phyloP scores from a whole-genome alignment of 2,888 invertebrate species.

The Lobophora halterata region DNA sequence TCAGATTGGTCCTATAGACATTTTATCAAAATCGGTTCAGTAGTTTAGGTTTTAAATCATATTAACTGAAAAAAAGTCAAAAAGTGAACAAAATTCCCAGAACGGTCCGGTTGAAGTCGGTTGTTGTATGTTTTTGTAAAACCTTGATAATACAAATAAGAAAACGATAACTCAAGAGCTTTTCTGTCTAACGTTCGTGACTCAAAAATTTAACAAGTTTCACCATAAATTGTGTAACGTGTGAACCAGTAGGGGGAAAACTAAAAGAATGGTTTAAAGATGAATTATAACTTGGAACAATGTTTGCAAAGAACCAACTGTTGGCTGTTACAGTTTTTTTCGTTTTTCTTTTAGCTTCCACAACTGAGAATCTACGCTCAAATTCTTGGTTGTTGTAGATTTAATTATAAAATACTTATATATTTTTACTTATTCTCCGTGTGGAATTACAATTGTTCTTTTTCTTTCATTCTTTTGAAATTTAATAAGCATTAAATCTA shows the following conservation, averaged over 20 bases:
- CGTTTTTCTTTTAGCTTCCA: conserved; percentile 14
- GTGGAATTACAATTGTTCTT: conserved; percentile 13
- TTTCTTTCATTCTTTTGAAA: conserved; percentile 11
- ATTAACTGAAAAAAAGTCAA: too few relatives aligned
- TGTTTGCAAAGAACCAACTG: conserved; percentile 29
- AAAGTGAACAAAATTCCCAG: too few relatives aligned
- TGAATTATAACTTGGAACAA: conserved; percentile 33
- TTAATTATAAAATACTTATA: conserved; percentile 26
- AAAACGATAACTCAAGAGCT: too few relatives aligned
- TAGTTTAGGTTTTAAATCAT: too few relatives aligned
- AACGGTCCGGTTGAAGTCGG: too few relatives aligned
- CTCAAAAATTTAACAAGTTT: conserved; percentile 36
- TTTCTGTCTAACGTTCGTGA: too few relatives aligned
- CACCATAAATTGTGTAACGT: conserved; percentile 46
- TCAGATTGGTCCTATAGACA: too few relatives aligned
- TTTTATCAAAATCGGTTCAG: too few relatives aligned
- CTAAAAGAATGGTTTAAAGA: conserved; percentile 38
- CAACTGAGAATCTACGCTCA: conserved; percentile 12
- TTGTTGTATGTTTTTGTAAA: too few relatives aligned
- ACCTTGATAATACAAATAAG: too few relatives aligned
- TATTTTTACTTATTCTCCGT: conserved; percentile 16
- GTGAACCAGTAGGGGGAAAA: conserved; percentile 35
- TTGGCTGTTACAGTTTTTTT: conserved; percentile 15
- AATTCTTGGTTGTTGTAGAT: conserved; percentile 13
- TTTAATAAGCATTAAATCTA: conserved; percentile 13